These are phyloP conservation scores for Tinea trinotella DNA, from an alignment of 2,888 invertebrate genomes.

Conservation along the genomic window DNA sequence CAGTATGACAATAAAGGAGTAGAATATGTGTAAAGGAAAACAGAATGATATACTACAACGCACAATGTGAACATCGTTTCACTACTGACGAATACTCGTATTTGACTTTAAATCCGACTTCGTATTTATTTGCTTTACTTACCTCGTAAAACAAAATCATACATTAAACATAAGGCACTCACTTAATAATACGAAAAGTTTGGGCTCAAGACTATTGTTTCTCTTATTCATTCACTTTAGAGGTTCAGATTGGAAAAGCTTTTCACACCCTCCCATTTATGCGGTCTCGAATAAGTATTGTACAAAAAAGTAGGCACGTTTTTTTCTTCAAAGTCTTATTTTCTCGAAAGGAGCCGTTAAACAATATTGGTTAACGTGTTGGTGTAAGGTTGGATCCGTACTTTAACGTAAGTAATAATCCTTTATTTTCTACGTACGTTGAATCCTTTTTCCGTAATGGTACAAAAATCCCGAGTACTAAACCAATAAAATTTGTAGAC, in stretches of 20 bases:
- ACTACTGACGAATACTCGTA: not conserved
- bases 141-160: slow-evolving; percentile 32
- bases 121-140: not conserved
- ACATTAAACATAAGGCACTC: slow-evolving; percentile 60
- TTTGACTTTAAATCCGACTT: not conserved
- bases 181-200: slow-evolving; percentile 61
- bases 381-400: not conserved
- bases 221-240: slow-evolving; percentile 50
- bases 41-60: not conserved
- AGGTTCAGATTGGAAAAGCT: slow-evolving; percentile 65
- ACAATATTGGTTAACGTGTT: not conserved
- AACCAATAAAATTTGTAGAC: not conserved
- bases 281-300: slow-evolving; percentile 45
- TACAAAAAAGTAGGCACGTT: slow-evolving; percentile 37
- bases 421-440: not conserved
- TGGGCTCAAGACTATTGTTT: slow-evolving; percentile 54
- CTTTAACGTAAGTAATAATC: slow-evolving; percentile 1
- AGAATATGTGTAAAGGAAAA: not conserved
- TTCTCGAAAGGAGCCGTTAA: slow-evolving; percentile 45
- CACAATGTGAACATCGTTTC: not conserved
- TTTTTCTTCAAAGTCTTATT: slow-evolving; percentile 61
- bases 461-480: not conserved
- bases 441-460: not conserved
- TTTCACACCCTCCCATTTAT: slow-evolving; percentile 56
- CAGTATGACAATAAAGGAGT: not conserved